Evolutionary conservation across 1,140 invertebrate species (phyloP).

Genomic region (Leptinotarsa undecemlineata): DNA sequence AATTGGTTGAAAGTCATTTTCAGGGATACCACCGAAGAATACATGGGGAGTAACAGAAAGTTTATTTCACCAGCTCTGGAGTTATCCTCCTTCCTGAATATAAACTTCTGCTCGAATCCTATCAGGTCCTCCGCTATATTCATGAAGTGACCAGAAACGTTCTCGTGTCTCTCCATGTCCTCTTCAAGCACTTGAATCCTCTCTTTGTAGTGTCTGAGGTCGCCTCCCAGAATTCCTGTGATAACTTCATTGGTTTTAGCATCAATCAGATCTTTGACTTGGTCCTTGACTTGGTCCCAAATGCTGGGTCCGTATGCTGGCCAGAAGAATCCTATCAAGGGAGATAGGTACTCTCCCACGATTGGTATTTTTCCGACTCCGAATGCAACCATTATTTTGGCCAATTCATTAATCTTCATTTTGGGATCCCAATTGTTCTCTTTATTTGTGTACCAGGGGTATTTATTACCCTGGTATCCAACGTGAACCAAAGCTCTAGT

Average conservation of each 20-base stretch:
- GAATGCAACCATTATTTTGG: background rate
- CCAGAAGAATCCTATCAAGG: conserved; percentile 5
- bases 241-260: conserved; percentile 6
- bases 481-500: background rate
- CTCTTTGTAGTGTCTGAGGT: background rate
- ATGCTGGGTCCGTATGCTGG: background rate
- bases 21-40: background rate
- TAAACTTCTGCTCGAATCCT: background rate
- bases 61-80: conserved; percentile 2
- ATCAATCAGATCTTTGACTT: conserved; percentile 3
- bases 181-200: background rate
- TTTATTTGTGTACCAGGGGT: background rate
- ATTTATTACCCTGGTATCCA: background rate
- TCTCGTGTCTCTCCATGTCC: background rate
- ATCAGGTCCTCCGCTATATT: background rate
- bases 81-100: conserved; percentile 2
- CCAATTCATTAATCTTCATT: background rate
- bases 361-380: conserved; percentile 15
- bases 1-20: conserved; percentile 5
- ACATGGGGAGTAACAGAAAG: background rate
- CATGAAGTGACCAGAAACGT: background rate
- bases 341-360: background rate
- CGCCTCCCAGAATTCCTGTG: conserved; percentile 1
- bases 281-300: conserved; percentile 12
- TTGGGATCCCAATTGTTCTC: background rate